phyloP scores from a whole-genome alignment of 1,140 invertebrate genomes.

The Lordiphosa stackelbergi region DNA sequence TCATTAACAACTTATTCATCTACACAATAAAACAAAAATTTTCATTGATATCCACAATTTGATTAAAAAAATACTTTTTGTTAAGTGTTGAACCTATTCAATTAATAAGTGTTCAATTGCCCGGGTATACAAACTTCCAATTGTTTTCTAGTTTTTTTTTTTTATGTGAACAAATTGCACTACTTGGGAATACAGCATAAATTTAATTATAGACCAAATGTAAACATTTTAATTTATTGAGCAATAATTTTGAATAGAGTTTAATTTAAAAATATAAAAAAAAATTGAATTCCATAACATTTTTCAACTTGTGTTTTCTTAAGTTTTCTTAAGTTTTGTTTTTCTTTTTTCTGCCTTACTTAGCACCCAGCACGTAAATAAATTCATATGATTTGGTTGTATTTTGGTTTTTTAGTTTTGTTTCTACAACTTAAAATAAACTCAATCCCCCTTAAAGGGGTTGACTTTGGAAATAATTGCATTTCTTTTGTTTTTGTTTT shows the following conservation, averaged over 20 bases:
- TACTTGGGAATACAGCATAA: neutral
- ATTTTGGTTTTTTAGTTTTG: slow-evolving; percentile 28
- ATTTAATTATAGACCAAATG: slow-evolving; percentile 4
- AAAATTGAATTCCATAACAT: slow-evolving; percentile 25
- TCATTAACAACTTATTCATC: too few relatives aligned
- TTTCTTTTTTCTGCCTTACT: slow-evolving; percentile 23
- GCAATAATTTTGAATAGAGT: slow-evolving; percentile 3
- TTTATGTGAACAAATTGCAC: too few relatives aligned
- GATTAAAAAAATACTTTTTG: too few relatives aligned
- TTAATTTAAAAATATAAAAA: slow-evolving; percentile 3
- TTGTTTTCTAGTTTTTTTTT: too few relatives aligned
- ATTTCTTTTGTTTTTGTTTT: slow-evolving; percentile 8
- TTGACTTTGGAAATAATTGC: slow-evolving; percentile 3
- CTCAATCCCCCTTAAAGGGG: too few relatives aligned
- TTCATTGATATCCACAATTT: too few relatives aligned
- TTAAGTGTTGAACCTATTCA: too few relatives aligned
- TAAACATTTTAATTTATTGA: slow-evolving; percentile 8
- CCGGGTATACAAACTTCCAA: too few relatives aligned
- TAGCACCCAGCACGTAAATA: slow-evolving; percentile 64
- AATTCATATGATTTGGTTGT: slow-evolving; percentile 56
- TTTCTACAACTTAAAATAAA: neutral
- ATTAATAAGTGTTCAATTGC: too few relatives aligned
- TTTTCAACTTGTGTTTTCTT: slow-evolving; percentile 4
- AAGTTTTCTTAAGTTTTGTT: slow-evolving; percentile 3
- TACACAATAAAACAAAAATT: too few relatives aligned